These are phyloP conservation scores for Azemiops feae DNA, from an alignment of 2,113 vertebrate genomes.

Conservation along the genomic window DNA sequence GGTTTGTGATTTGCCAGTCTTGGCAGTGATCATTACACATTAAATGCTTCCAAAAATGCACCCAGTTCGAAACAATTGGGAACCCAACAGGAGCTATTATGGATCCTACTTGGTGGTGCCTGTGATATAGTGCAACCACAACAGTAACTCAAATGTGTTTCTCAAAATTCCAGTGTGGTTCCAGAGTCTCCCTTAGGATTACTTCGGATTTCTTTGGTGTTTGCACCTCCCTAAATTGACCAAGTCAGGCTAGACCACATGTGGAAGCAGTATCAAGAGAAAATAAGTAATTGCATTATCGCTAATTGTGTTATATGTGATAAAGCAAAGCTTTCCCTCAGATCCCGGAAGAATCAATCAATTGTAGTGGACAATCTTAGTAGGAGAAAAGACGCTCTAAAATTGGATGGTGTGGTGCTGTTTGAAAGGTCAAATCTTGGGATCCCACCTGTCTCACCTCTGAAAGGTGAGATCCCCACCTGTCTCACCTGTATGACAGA, in stretches of 20 bases:
- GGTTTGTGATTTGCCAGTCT: not conserved
- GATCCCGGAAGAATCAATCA: not conserved
- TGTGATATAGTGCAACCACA: not conserved
- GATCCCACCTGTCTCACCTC: not conserved
- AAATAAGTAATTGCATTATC: not conserved
- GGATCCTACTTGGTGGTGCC: not conserved
- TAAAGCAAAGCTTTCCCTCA: not conserved
- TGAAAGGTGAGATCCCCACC: not conserved
- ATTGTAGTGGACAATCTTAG: not conserved
- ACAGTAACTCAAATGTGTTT: not conserved
- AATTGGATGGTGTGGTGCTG: not conserved
- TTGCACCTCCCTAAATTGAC: not conserved
- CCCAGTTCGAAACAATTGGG: no score
- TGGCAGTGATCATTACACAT: not conserved
- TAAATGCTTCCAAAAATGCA: not conserved
- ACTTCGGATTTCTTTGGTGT: no score
- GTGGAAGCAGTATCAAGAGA: not conserved
- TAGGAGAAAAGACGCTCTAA: not conserved
- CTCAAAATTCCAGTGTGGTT: not conserved
- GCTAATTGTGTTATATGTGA: not conserved
- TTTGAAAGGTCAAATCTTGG: not conserved
- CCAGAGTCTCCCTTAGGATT: no score
- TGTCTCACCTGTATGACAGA: not conserved
- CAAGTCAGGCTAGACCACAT: not conserved
- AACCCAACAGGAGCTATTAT: not conserved